Base-by-base conservation (phyloP, 2,113 vertebrate genomes). In the Tricholaema leucomelas region DNA sequence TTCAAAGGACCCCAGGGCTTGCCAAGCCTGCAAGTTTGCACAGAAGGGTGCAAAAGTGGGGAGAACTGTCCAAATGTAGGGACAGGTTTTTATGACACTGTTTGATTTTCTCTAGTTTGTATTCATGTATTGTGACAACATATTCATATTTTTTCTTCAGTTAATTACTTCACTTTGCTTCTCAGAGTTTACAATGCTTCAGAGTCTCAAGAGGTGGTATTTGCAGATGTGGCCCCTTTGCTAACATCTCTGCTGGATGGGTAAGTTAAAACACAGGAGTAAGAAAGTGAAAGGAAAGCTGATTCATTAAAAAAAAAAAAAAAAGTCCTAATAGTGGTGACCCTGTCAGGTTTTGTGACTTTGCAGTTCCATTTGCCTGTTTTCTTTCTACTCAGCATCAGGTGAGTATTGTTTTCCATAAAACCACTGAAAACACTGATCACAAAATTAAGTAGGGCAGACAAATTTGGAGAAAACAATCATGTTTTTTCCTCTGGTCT, bases 241-340 rank as follows among this genome's bases (percentile, higher is more conserved):
- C 96, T 99, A 24, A 98, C 97, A 3, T 98, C 98, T 50, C 96
- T 99, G 33, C 85, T 98, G 30, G 98, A 98, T 31, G 98, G 98
- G 98, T 98, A 82, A 98, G 98, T 95, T 58, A 33, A 83, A 92
- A 88, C 14, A 8, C 24, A 63, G 40, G 9, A 87, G 21, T 40
- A 58, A 78, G 28, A 28, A 56, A 71, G 33, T 16, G 61, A 72
- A 81, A 44, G 38, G 8, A 3, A 56, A 88, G 85, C 66, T 7
- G 24, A 4, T 50, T 14, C 14, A 12, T 55, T 23, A 50, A 19
- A 31, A 35, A 50, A 20, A n/a, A n/a, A n/a, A n/a, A 46, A 40
- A 10, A 28, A 25, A 7, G 31, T 27, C 4, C 61, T 46, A 16
- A 28, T 60, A 35, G 33, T 40, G 33, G 19, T 5, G 4, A 21